These are phyloP conservation scores for Elymnias hypermnestra DNA, from an alignment of 1,140 invertebrate species.

Conservation along the genomic window DNA sequence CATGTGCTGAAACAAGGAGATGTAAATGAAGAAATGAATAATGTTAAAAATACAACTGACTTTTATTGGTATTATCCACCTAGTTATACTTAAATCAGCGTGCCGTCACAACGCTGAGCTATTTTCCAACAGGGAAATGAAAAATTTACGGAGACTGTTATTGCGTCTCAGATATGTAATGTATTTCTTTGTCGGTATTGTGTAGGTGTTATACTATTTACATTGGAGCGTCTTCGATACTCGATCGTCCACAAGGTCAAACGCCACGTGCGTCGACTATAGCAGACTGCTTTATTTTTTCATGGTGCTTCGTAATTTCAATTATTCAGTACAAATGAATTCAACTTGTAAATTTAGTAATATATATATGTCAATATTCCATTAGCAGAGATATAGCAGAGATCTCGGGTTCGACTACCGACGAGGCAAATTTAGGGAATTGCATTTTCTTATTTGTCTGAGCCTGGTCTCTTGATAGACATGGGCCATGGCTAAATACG, in stretches of 20 bases:
- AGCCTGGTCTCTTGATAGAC: too few relatives aligned
- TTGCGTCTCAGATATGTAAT: constrained; percentile 4
- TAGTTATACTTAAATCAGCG: too few relatives aligned
- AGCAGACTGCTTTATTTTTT: constrained; percentile 24
- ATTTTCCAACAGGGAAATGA: not conserved
- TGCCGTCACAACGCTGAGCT: not conserved
- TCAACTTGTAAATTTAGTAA: constrained; percentile 21
- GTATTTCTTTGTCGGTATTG: constrained; percentile 3
- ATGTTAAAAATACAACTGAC: too few relatives aligned
- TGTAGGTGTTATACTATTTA: constrained; percentile 31
- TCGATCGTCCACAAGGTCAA: constrained; percentile 44
- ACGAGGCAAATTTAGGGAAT: too few relatives aligned
- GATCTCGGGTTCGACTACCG: too few relatives aligned
- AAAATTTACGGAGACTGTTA: not conserved
- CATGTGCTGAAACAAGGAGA: too few relatives aligned
- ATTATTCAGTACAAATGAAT: constrained; percentile 16
- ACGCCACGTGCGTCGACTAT: constrained; percentile 44
- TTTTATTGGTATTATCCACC: too few relatives aligned
- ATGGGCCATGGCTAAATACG: too few relatives aligned
- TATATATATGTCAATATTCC: constrained; percentile 17
- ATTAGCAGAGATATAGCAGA: constrained; percentile 13
- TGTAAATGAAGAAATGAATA: not conserved
- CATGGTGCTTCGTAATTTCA: constrained; percentile 25
- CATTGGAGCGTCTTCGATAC: constrained; percentile 32
- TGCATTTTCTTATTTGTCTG: too few relatives aligned